These are phyloP conservation scores for Tangara arthus DNA, from an alignment of 2,797 vertebrate species.

Conservation along the genomic window DNA sequence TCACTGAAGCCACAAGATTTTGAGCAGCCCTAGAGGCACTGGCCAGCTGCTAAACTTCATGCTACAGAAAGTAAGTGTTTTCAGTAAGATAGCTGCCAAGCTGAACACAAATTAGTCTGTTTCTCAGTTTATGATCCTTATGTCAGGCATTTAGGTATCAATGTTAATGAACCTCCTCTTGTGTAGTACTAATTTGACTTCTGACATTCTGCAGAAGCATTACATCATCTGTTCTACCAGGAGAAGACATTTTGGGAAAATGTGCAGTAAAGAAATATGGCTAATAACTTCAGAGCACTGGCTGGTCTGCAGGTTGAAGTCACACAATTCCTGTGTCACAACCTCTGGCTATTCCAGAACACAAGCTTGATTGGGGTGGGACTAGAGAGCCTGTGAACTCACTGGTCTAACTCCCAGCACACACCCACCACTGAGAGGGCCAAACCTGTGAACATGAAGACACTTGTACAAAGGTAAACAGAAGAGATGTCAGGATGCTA, in stretches of 20 bases:
- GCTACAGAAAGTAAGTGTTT: not conserved
- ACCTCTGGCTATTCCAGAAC: not conserved
- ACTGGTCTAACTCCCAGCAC: not conserved
- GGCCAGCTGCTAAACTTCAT: not conserved
- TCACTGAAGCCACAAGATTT: not conserved
- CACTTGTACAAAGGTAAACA: not conserved
- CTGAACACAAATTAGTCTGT: not conserved
- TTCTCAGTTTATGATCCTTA: not conserved
- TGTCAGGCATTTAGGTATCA: not conserved
- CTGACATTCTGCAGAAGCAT: not conserved
- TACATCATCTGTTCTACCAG: not conserved
- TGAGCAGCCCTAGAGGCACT: not conserved
- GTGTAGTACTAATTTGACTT: not conserved
- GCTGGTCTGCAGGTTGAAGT: not conserved
- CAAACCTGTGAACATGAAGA: not conserved
- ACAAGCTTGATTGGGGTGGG: not conserved
- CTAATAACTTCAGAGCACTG: not conserved
- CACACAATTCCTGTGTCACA: not conserved
- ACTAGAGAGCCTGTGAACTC: not conserved
- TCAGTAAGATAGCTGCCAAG: slow-evolving; percentile 42
- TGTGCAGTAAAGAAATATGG: not conserved
- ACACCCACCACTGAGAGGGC: not conserved
- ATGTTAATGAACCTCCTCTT: not conserved
- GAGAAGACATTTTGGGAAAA: not conserved
- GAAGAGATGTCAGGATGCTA: not conserved